Percentiles rank a stretch among this genome's conserved stretches.
phyloP scores from a whole-genome alignment of 2,797 vertebrate species.

The Myotis pilosus region DNA sequence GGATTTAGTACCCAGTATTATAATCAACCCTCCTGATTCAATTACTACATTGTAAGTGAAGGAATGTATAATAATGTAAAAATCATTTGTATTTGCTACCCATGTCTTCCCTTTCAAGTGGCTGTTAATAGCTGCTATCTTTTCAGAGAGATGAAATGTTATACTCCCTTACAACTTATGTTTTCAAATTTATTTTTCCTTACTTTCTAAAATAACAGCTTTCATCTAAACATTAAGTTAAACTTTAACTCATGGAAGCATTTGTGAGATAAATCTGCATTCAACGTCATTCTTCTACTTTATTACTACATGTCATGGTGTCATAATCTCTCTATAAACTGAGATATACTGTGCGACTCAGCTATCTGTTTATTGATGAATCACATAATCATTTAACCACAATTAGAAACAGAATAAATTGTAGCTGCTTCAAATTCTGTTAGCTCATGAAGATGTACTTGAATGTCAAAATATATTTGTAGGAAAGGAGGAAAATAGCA shows the following conservation, averaged over 20 bases:
- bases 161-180: slow-evolving; percentile 58
- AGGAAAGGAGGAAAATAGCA: slow-evolving; percentile 73
- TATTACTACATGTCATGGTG: slow-evolving; percentile 46
- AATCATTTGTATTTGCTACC: slow-evolving; percentile 71
- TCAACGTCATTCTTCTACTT: not conserved
- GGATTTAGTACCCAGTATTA: slow-evolving; percentile 79
- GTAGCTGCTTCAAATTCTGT: slow-evolving; percentile 75
- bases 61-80: slow-evolving; percentile 74
- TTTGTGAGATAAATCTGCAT: slow-evolving; percentile 37
- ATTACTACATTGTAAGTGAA: slow-evolving; percentile 77
- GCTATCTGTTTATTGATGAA: slow-evolving; percentile 69
- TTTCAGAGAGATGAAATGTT: slow-evolving; percentile 68
- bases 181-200: slow-evolving; percentile 65
- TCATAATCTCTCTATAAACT: slow-evolving; percentile 71
- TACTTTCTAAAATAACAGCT: slow-evolving; percentile 60
- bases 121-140: slow-evolving; percentile 70
- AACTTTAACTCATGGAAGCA: slow-evolving; percentile 60
- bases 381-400: slow-evolving; percentile 65
- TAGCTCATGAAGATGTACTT: slow-evolving; percentile 75
- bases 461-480: slow-evolving; percentile 78
- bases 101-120: slow-evolving; percentile 29
- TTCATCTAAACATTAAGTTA: slow-evolving; percentile 66
- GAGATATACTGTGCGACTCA: slow-evolving; percentile 67
- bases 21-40: slow-evolving; percentile 76
- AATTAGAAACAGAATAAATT: slow-evolving; percentile 76